These are phyloP conservation scores for Anguilla anguilla DNA, from an alignment of 2,797 vertebrate species.

Conservation along the genomic window DNA sequence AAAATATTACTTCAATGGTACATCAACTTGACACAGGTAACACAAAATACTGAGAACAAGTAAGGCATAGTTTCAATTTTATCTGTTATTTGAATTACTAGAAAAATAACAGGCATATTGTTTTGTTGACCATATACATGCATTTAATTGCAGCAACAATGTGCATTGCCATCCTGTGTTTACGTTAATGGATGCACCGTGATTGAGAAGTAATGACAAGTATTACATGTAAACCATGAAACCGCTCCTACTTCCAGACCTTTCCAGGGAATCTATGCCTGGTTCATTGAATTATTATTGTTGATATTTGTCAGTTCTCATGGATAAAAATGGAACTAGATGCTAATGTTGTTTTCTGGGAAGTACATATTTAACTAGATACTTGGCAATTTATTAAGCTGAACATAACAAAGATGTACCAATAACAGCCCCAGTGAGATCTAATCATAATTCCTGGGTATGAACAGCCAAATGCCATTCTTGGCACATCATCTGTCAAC, in stretches of 20 bases:
- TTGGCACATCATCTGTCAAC: background rate
- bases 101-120: background rate
- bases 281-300: background rate
- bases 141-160: constrained; percentile 14
- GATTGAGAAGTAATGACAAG: background rate
- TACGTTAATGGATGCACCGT: background rate
- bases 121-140: background rate
- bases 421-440: background rate
- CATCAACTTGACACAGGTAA: background rate
- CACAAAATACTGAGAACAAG: background rate
- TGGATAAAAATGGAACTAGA: background rate
- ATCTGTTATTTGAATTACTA: background rate
- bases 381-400: background rate
- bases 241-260: background rate
- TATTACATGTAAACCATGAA: background rate
- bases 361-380: background rate
- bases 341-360: background rate
- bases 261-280: background rate
- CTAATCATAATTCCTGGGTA: background rate
- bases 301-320: background rate
- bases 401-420: background rate
- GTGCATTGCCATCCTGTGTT: background rate
- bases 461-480: background rate
- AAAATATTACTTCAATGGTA: background rate
- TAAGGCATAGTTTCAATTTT: constrained; percentile 15